These are phyloP conservation scores for Uloborus diversus DNA, from an alignment of 1,140 invertebrate genomes.

Conservation along the genomic window DNA sequence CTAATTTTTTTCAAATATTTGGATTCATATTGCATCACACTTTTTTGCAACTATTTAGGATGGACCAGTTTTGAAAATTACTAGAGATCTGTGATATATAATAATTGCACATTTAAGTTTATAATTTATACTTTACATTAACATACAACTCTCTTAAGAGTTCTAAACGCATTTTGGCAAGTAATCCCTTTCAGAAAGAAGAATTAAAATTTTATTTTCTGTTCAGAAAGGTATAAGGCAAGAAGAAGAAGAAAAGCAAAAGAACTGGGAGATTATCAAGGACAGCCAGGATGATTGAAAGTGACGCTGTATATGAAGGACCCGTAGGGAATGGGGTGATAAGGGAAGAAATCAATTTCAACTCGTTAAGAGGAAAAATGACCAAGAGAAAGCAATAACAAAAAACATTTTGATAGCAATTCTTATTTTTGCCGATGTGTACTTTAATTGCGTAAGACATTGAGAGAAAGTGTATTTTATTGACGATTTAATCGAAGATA, in stretches of 20 bases:
- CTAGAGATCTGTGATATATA: no score
- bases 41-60: no score
- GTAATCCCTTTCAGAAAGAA: no score
- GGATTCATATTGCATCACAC: no score
- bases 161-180: no score
- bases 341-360: slow-evolving; percentile 18
- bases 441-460: slow-evolving; percentile 12
- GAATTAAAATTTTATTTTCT: neutral
- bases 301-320: neutral
- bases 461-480: neutral
- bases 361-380: slow-evolving; percentile 17
- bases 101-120: no score
- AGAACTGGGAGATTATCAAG: neutral
- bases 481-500: no score
- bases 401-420: neutral
- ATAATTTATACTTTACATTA: no score
- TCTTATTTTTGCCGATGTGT: neutral
- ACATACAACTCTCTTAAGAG: no score
- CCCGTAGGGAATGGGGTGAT: neutral
- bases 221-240: neutral
- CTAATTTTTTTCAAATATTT: no score
- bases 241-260: neutral
- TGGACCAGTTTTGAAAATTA: no score
- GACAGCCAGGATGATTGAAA: slow-evolving; percentile 23
- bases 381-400: neutral